A percentile compares a stretch with the other conserved stretches of the same genome.
These are phyloP conservation scores for Phymorhynchus buccinoides DNA, from an alignment of 1,140 invertebrate species.

Conservation along the genomic window DNA sequence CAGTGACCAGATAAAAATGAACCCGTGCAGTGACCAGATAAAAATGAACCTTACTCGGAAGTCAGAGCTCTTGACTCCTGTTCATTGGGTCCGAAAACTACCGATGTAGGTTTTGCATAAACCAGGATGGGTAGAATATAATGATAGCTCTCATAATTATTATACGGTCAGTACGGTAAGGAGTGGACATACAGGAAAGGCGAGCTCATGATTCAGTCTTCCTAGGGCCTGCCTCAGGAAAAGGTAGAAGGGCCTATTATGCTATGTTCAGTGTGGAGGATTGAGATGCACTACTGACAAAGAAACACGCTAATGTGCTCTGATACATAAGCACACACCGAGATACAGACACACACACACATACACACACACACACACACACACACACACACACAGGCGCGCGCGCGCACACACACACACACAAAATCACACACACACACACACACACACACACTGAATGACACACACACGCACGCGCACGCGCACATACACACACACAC, in stretches of 20 bases:
- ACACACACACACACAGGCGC: neutral
- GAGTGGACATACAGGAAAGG: neutral
- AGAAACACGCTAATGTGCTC: neutral
- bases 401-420: slow-evolving; percentile 4
- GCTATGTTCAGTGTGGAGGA: no score
- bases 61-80: no score
- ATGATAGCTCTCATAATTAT: no score
- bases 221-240: neutral
- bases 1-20: no score
- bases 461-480: neutral
- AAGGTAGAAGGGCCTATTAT: no score
- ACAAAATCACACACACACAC: neutral
- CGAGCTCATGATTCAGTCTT: neutral
- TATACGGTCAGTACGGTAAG: no score
- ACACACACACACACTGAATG: neutral
- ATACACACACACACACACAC: neutral
- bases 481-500: neutral
- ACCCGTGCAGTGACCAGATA: no score
- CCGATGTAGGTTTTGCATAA: no score
- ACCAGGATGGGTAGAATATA: no score
- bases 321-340: neutral
- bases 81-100: no score
- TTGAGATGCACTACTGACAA: no score
- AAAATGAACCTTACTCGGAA: no score
- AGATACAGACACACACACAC: neutral